Evolutionary conservation across 1,140 invertebrate species (phyloP).

Genomic region (Drosophila paulistorum): DNA sequence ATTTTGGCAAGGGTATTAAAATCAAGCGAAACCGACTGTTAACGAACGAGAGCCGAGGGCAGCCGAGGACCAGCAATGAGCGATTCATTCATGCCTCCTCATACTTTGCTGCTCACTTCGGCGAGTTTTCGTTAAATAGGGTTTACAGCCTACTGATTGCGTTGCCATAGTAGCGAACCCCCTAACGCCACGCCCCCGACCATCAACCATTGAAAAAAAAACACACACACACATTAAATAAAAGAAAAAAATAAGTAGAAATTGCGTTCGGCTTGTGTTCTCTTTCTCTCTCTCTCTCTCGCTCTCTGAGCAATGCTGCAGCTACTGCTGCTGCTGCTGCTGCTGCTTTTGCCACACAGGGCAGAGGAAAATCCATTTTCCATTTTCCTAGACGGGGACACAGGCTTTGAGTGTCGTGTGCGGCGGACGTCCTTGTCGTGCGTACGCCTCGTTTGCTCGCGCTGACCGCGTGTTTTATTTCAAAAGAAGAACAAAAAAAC

Average conservation of each 20-base stretch:
- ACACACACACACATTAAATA: no score
- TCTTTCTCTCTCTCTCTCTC: constrained; percentile 15
- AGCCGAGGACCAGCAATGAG: constrained; percentile 9
- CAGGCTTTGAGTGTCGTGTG: constrained; percentile 66
- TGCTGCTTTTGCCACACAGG: constrained; percentile 22
- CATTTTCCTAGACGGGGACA: constrained; percentile 62
- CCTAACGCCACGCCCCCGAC: not conserved
- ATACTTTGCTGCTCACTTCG: not conserved
- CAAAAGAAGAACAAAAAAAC: constrained; percentile 34
- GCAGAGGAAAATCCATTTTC: constrained; percentile 68
- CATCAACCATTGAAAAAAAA: constrained; percentile 8
- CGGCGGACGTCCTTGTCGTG: constrained; percentile 74
- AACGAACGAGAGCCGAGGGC: not conserved
- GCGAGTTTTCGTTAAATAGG: constrained; percentile 8
- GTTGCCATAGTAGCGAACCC: constrained; percentile 16
- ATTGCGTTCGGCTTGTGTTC: constrained; percentile 15
- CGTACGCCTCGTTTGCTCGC: constrained; percentile 57
- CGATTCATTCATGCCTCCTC: constrained; percentile 9
- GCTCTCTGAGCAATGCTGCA: not conserved
- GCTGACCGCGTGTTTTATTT: constrained; percentile 51
- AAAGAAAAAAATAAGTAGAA: not conserved
- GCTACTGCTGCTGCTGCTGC: constrained; percentile 23
- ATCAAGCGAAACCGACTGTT: not conserved
- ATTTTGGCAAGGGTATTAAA: not conserved
- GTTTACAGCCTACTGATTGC: constrained; percentile 19